These are phyloP conservation scores for Strix aluco DNA, from an alignment of 2,113 vertebrate genomes.

Conservation along the genomic window DNA sequence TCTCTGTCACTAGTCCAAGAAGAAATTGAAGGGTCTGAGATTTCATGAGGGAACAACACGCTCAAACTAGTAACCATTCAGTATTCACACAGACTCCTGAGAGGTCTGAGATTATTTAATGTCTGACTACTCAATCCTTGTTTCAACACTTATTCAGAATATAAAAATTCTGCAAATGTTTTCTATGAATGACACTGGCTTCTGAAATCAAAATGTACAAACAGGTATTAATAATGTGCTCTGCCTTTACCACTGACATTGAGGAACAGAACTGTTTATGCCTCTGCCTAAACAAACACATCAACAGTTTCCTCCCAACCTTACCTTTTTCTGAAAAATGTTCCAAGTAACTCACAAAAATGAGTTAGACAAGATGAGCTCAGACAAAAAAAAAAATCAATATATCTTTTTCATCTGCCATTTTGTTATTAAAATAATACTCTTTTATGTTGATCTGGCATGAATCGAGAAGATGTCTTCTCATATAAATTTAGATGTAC, in stretches of 20 bases:
- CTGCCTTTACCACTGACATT: not conserved
- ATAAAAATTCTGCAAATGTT: not conserved
- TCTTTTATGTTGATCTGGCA: not conserved
- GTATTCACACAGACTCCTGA: not conserved
- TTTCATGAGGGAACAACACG: not conserved
- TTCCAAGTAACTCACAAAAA: not conserved
- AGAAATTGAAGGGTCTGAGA: not conserved
- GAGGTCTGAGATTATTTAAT: not conserved
- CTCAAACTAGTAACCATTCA: not conserved
- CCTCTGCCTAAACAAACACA: not conserved
- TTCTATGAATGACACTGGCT: not conserved
- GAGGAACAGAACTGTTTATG: not conserved
- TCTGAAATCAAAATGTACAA: not conserved
- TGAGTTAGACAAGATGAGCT: not conserved
- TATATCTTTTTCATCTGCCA: not conserved
- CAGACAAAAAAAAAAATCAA: not conserved
- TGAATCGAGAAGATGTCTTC: not conserved
- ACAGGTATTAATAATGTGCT: not conserved
- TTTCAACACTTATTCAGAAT: not conserved
- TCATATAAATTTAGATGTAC: not conserved
- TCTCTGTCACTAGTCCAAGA: not conserved
- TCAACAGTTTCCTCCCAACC: not conserved
- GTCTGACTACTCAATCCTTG: not conserved
- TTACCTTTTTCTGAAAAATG: not conserved
- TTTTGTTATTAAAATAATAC: not conserved